Evolutionary conservation across 2,113 vertebrate species (phyloP), one percentile per base, ranked within the genome.

Genomic region (Paracanthobrama guichenoti): DNA sequence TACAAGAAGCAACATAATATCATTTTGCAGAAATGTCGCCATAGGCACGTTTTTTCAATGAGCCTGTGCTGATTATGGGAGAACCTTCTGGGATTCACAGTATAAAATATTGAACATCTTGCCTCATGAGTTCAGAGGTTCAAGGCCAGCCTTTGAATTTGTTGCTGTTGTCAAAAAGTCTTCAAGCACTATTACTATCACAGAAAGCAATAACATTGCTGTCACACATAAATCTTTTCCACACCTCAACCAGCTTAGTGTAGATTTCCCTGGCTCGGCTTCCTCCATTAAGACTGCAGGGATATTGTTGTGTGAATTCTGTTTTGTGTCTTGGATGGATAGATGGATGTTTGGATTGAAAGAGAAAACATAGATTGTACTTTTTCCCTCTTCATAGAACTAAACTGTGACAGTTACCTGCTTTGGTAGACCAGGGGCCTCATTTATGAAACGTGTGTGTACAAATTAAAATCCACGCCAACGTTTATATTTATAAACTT

Each of bases 71-170:
- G n/a, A 73, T 48, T 73, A 73, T 46, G 22, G n/a, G 26, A 16
- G n/a, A 4, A 73, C 6, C 42, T 48, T 73, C 42, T 73, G 42
- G 20, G 53, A 59, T 59, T 42, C 35, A 59, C 3, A 57, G 3
- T 39, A 62, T 62, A 62, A 79, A 42, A 62, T 50, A 80, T 16
- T 22, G 3, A 10, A 28, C 9, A 20, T 44, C 5, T 66, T 24
- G 59, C 39, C 50, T 75, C 4, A 66, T 48, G 60, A 80, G 59
- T 80, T 80, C 42, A 80, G 24, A 80, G 78, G 78, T 64, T 80
- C 78, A 66, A 80, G 78, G 44, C 42, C 78, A 66, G 14, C 4
- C 78, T 48, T 22, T 80, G 60, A 66, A 80, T 80, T 80, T 66
- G 78, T 80, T 50, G 78, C 42, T 22, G 18, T 31, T 66, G 42